phyloP scores from a whole-genome alignment of 2,113 vertebrate species.

The Pygoscelis adeliae region DNA sequence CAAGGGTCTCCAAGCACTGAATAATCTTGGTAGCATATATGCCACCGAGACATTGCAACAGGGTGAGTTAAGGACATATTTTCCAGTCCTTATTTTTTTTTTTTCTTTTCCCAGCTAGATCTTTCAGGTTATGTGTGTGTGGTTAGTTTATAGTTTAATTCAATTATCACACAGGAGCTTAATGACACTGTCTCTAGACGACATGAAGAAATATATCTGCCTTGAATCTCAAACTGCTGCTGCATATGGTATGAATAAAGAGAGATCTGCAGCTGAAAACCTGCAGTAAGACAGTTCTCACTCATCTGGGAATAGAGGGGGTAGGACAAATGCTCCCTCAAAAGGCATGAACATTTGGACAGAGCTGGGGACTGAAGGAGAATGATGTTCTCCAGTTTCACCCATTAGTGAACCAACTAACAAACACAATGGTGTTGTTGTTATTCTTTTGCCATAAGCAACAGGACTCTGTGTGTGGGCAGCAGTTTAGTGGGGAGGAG shows the following conservation, averaged over 20 bases:
- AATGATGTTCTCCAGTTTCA: slow-evolving; percentile 99
- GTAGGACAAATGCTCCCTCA: slow-evolving; percentile 91
- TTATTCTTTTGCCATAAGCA: slow-evolving; percentile 99
- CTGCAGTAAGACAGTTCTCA: slow-evolving; percentile 87
- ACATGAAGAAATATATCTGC: slow-evolving; percentile 75
- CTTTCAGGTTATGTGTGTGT: slow-evolving; percentile 66
- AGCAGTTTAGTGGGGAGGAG: slow-evolving; percentile 98
- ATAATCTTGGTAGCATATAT: slow-evolving; percentile 19
- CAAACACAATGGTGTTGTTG: slow-evolving; percentile 99
- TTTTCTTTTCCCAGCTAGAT: neutral
- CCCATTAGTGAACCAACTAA: slow-evolving; percentile 99
- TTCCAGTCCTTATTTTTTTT: slow-evolving; percentile 9
- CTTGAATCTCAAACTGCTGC: slow-evolving; percentile 75
- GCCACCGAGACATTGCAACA: neutral
- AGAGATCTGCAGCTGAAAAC: slow-evolving; percentile 80
- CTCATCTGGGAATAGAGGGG: slow-evolving; percentile 89
- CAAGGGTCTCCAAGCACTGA: slow-evolving; percentile 20
- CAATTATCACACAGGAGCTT: slow-evolving; percentile 73
- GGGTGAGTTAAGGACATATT: slow-evolving; percentile 62
- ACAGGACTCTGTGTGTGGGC: slow-evolving; percentile 99
- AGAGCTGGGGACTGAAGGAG: slow-evolving; percentile 90
- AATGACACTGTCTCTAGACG: slow-evolving; percentile 76
- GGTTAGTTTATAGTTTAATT: slow-evolving; percentile 72
- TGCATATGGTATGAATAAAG: slow-evolving; percentile 85
- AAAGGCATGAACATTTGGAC: slow-evolving; percentile 96